Conservation (phyloP, 1,140 invertebrate genomes). For the Drosophila navojoa region DNA sequence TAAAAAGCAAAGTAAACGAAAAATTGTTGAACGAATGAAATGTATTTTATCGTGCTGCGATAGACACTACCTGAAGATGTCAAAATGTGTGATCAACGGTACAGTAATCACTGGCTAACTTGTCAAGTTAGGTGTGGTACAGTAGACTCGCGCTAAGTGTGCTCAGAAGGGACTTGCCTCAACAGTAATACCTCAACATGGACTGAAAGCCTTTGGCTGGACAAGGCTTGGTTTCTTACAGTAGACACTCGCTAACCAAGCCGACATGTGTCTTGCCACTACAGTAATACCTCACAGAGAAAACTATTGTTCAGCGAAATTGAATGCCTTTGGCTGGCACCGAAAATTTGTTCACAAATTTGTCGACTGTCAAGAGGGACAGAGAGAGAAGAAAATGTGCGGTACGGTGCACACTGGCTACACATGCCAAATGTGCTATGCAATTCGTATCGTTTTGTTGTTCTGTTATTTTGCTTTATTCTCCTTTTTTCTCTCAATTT, state of each 20-base stretch:
- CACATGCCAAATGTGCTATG: slow-evolving; percentile 62
- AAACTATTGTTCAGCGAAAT: no score
- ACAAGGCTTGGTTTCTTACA: background rate
- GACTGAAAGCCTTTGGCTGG: no score
- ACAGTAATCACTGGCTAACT: no score
- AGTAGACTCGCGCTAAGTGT: no score
- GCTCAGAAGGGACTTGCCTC: no score
- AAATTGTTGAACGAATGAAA: slow-evolving; percentile 29
- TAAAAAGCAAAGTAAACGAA: slow-evolving; percentile 29
- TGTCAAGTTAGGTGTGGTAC: no score
- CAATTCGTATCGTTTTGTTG: slow-evolving; percentile 74
- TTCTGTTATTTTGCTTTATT: slow-evolving; percentile 41
- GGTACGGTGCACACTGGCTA: slow-evolving; percentile 7
- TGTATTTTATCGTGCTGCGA: background rate
- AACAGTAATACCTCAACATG: no score
- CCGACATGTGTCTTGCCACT: no score
- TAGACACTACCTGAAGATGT: no score
- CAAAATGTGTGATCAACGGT: no score
- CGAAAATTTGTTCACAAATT: slow-evolving; percentile 65
- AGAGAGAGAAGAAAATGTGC: background rate
- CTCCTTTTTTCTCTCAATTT: background rate
- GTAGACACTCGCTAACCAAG: no score
- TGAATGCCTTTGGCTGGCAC: background rate
- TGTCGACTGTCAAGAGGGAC: slow-evolving; percentile 55
- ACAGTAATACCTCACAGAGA: no score